Evolutionary conservation across 92 coral and sea anemone species (phyloP).

Genomic region (Heliopora coerulea): DNA sequence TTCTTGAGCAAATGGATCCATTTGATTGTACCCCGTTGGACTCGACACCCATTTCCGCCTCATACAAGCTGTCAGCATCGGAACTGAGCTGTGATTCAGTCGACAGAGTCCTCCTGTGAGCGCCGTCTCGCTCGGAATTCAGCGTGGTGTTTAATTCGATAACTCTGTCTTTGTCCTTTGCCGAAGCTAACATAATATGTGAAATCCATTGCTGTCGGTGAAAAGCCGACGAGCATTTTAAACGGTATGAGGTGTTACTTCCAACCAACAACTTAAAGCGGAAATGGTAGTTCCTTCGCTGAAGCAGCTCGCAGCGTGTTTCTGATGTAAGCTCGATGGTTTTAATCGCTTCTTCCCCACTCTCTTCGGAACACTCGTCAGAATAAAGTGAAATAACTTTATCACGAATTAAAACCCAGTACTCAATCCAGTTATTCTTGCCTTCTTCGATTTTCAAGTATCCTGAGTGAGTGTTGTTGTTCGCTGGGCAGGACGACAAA

Average conservation of each 20-base stretch:
- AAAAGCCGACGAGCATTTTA: conserved; percentile 36
- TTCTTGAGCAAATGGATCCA: no score
- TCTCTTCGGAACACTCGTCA: conserved; percentile 38
- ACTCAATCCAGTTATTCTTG: conserved; percentile 37
- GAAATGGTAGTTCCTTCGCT: conserved; percentile 37
- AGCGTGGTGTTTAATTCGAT: background rate
- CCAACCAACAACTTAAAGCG: conserved; percentile 30
- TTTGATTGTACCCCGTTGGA: background rate
- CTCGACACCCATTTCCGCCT: background rate
- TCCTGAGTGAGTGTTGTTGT: conserved; percentile 20
- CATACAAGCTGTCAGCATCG: conserved; percentile 21
- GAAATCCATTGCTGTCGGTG: conserved; percentile 46
- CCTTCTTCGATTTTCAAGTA: conserved; percentile 36
- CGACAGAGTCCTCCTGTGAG: conserved; percentile 5
- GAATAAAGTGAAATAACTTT: conserved; percentile 12
- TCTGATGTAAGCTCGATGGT: conserved; percentile 22
- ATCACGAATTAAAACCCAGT: conserved; percentile 33
- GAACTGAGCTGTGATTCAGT: conserved; percentile 40
- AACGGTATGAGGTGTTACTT: background rate
- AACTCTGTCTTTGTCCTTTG: conserved; percentile 25
- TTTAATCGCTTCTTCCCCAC: conserved; percentile 32
- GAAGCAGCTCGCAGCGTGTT: conserved; percentile 27
- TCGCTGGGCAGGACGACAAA: background rate
- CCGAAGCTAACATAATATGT: conserved; percentile 26
- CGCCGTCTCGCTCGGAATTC: conserved; percentile 26